phyloP scores from a whole-genome alignment of 1,140 invertebrate genomes.

The Bombyx mori region ASM3026992v2 NC_085107.1:6011501-6012000 shows the following conservation, averaged over 20 bases:
- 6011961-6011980: too few species aligned
- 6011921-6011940: neutral
- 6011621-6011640: too few species aligned
- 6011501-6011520: conserved; percentile 50
- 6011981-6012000: neutral
- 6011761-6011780: conserved; percentile 36
- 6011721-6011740: too few species aligned
- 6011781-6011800: conserved; percentile 74
- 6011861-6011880: conserved; percentile 76
- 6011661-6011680: too few species aligned
- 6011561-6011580: conserved; percentile 29
- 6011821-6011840: conserved; percentile 84
- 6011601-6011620: too few species aligned
- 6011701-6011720: too few species aligned
- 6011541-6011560: conserved; percentile 59
- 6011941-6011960: neutral
- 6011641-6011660: too few species aligned
- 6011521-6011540: conserved; percentile 54
- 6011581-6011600: neutral
- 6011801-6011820: conserved; percentile 85
- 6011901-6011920: neutral
- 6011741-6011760: too few species aligned
- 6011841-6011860: conserved; percentile 77
- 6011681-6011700: too few species aligned
- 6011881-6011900: conserved; percentile 5